These are phyloP conservation scores for Cataglyphis cursor DNA, from an alignment of 2,888 invertebrate species.

Conservation along the genomic window DNA sequence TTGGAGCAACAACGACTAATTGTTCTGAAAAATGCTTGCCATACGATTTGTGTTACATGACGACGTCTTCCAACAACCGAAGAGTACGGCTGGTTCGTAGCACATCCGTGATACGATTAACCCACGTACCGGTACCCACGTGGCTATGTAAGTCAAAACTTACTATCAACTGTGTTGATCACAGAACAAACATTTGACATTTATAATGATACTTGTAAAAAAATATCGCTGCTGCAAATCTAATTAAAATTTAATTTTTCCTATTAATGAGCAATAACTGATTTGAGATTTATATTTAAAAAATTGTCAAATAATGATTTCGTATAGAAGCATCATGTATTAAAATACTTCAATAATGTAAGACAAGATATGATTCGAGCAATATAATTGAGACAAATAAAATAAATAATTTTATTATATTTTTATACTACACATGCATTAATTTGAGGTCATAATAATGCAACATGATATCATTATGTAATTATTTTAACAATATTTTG, in stretches of 20 bases:
- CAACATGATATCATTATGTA: slow-evolving; percentile 27
- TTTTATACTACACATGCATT: not conserved
- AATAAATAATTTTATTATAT: slow-evolving; percentile 22
- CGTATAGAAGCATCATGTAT: not conserved
- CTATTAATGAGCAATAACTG: not conserved
- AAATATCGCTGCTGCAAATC: not conserved
- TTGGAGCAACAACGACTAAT: slow-evolving; percentile 53
- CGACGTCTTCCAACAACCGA: slow-evolving; percentile 69
- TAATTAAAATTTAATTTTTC: not conserved
- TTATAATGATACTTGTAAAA: slow-evolving; percentile 4
- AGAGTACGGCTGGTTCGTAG: slow-evolving; percentile 66
- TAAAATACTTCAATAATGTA: not conserved
- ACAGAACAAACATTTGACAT: not conserved
- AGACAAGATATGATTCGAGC: not conserved
- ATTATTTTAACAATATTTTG: slow-evolving; percentile 35
- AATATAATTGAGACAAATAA: slow-evolving; percentile 6
- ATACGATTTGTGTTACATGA: slow-evolving; percentile 65
- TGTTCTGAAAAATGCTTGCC: slow-evolving; percentile 57
- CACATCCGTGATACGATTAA: too few relatives aligned
- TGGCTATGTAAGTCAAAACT: slow-evolving; percentile 84
- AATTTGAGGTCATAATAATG: slow-evolving; percentile 14
- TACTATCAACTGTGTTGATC: slow-evolving; percentile 24
- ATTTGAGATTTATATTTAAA: not conserved
- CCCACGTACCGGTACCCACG: slow-evolving; percentile 64
- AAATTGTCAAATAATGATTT: not conserved